These are phyloP conservation scores for Rhagophthalmus giganteus DNA, from an alignment of 2,888 invertebrate genomes.

Conservation along the genomic window DNA sequence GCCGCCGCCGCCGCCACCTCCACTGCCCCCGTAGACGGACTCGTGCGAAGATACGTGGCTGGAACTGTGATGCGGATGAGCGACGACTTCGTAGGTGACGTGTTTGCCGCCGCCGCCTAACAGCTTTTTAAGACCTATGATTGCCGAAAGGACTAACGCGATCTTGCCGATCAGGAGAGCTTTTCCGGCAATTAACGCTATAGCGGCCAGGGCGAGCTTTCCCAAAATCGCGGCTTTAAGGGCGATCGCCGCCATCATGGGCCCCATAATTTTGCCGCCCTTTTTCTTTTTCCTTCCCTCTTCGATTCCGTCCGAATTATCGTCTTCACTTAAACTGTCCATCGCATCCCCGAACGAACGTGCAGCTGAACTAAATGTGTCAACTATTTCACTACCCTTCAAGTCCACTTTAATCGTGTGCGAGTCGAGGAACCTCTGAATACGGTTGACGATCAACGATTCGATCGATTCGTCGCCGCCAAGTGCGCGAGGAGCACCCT, in stretches of 20 bases:
- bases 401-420: constrained; percentile 84
- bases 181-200: constrained; percentile 84
- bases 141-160: constrained; percentile 79
- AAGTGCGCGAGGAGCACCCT: constrained; percentile 77
- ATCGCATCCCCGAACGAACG: constrained; percentile 77
- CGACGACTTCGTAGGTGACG: constrained; percentile 85
- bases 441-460: constrained; percentile 65
- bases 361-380: constrained; percentile 77
- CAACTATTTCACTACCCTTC: constrained; percentile 81
- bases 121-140: constrained; percentile 83
- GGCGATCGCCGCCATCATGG: constrained; percentile 73
- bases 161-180: constrained; percentile 83
- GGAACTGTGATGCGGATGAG: constrained; percentile 78
- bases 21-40: constrained; percentile 58
- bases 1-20: constrained; percentile 58
- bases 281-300: constrained; percentile 81
- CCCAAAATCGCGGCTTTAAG: constrained; percentile 78
- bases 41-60: constrained; percentile 73
- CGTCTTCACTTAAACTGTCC: constrained; percentile 65
- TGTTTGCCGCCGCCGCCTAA: constrained; percentile 74
- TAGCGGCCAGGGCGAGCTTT: constrained; percentile 77
- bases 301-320: constrained; percentile 59
- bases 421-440: constrained; percentile 76
- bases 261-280: constrained; percentile 76
- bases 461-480: constrained; percentile 68